Evolutionary conservation across 2,113 vertebrate genomes (phyloP).

Genomic region (Theristicus caerulescens): DNA sequence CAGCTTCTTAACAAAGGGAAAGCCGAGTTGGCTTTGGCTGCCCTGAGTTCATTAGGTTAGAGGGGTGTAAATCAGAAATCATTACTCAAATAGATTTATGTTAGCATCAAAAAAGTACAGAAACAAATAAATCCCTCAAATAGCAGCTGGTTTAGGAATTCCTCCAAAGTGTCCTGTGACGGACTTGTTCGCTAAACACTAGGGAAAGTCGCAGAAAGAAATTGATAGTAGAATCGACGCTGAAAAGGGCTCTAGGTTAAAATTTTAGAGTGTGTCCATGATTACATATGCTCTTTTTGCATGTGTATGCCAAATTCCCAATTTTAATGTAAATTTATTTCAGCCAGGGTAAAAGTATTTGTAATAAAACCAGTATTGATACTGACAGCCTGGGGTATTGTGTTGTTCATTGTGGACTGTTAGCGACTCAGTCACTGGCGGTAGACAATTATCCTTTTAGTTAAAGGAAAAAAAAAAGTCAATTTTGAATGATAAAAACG

Average conservation of each 20-base stretch:
- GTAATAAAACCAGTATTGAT: not conserved
- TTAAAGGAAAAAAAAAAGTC: not conserved
- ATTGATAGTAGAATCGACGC: not conserved
- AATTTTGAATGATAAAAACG: constrained; percentile 9
- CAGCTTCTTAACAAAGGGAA: not conserved
- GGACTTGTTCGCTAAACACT: not conserved
- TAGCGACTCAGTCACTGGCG: not conserved
- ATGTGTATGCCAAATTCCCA: not conserved
- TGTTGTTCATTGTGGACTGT: not conserved
- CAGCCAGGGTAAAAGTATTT: not conserved
- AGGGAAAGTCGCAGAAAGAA: not conserved
- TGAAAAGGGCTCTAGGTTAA: not conserved
- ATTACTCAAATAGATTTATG: not conserved
- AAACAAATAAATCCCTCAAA: not conserved
- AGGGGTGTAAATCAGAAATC: not conserved
- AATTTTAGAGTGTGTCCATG: not conserved
- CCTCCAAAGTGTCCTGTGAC: not conserved
- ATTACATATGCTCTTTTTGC: not conserved
- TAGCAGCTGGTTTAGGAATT: not conserved
- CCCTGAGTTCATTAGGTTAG: not conserved
- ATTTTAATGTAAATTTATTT: not conserved
- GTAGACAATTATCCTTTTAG: constrained; percentile 7
- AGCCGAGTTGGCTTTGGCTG: not conserved
- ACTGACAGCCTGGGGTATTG: not conserved
- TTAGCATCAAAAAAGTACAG: not conserved